Evolutionary conservation across 2,888 invertebrate species (phyloP), one percentile per base, ranked within the genome.

Genomic region (Fragum sueziense): DNA sequence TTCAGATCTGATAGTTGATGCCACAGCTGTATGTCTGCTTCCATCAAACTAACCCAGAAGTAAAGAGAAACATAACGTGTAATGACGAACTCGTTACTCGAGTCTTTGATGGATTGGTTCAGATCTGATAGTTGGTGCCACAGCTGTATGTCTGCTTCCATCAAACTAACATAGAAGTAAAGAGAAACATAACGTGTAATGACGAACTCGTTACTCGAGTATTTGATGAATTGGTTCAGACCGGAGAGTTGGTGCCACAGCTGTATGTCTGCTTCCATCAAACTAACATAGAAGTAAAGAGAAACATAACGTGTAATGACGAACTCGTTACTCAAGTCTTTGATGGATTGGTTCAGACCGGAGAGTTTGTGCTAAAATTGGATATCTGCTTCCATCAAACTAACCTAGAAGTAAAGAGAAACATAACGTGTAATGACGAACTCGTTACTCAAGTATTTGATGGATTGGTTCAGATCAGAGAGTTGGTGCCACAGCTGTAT

Each of bases 401-500:
- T n/a, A n/a, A n/a, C n/a, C n/a, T n/a, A n/a, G n/a, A n/a, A n/a
- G n/a, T n/a, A n/a, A n/a, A n/a, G n/a, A n/a, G n/a, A n/a, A n/a
- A n/a, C n/a, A 62, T 22, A 34, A 3, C 62, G 62, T 29, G 62
- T 33, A 1, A 22, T 20, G 31, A 62, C 6, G 29, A 62, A 34
- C n/a, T 62, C 62, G 14, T 62, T 17, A 6, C 22, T 62, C 9
- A 62, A 20, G 2, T 25, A 27, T 20, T 33, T 62, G 22, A 62
- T 62, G 14, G 33, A 9, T n/a, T 34, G 6, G 17, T 62, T n/a
- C 20, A 62, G 62, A 34, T 31, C n/a, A 1, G 33, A 29, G 33
- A 62, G 34, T 33, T 62, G 62, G 29, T 62, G 62, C 62, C 62
- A 62, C 3, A 62, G 62, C 22, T 17, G 20, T n/a, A 62, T n/a